These are phyloP conservation scores for Tenualosa ilisha DNA, from an alignment of 2,797 vertebrate genomes.

Conservation along the genomic window DNA sequence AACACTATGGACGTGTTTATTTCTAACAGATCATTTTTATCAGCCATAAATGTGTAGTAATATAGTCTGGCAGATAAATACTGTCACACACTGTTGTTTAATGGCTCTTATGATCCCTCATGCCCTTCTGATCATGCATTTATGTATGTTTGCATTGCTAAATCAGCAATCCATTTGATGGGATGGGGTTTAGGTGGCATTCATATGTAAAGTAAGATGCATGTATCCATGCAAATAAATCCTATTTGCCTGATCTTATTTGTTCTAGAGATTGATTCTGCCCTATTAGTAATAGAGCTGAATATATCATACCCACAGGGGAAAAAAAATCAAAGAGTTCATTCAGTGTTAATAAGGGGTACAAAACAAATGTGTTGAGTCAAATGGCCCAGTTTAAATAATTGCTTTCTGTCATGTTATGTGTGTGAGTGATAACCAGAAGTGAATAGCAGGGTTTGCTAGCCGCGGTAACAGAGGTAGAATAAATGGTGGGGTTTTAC, in stretches of 20 bases:
- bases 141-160: background rate
- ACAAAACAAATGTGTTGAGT: background rate
- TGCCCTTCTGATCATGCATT: background rate
- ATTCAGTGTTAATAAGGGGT: background rate
- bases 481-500: background rate
- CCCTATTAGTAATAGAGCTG: background rate
- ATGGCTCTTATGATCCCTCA: background rate
- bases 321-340: background rate
- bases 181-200: background rate
- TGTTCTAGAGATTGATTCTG: background rate
- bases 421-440: background rate
- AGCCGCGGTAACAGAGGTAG: background rate
- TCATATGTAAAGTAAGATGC: constrained; percentile 5
- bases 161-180: background rate
- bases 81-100: background rate
- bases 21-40: background rate
- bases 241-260: constrained; percentile 22
- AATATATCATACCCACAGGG: background rate
- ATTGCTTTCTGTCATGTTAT: background rate
- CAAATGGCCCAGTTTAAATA: background rate
- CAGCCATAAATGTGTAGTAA: background rate
- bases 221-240: background rate
- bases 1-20: background rate
- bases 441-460: background rate
- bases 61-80: background rate